Base-by-base conservation (phyloP, 2,888 invertebrate genomes). In the Cactoblastis cactorum region DNA sequence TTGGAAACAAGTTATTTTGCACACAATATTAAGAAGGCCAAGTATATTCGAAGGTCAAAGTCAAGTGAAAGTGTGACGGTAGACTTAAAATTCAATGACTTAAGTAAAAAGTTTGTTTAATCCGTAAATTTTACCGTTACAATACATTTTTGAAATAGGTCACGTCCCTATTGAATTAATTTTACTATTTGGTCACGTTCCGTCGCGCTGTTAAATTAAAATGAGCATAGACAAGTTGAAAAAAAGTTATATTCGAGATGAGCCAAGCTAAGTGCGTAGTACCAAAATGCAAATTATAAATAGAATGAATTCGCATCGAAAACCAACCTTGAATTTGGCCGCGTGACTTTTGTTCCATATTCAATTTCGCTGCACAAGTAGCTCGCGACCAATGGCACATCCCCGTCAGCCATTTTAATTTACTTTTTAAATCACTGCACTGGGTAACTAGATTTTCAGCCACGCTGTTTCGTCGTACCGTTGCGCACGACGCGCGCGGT, bases 311-410 rank as follows among this genome's bases (percentile, higher is more conserved):
- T 47, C 35, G 46, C 46, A 17, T 45, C 37, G 37, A 33, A 34
- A 45, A 45, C 49, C 14, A 49, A 49, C 54, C 65, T 80, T 80
- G 69, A 82, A 83, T 49, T 49, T 12, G 46, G 34, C 24, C 35
- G 34, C 19, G 39, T 49, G 22, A 37, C 47, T 37, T 48, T 48
- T 43, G 46, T 47, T 33, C 49, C 49, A 49, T 49, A 49, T 68
- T 88, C 87, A 53, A 85, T 69, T 66, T 87, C 88, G 71, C 72
- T 81, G 58, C 83, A 81, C 62, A 79, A 75, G 71, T 77, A 87
- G 81, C 85, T 86, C 43, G 77, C 75, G 50, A 89, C 88, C 59
- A 89, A 65, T 54, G 88, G 88, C 67, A 86, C 74, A 62, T 88
- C 88, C 61, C 88, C 88, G 67, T 88, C 88, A 55, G 87, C 84